These are phyloP conservation scores for Anoplopoma fimbria DNA, from an alignment of 2,113 vertebrate species.

Conservation along the genomic window DNA sequence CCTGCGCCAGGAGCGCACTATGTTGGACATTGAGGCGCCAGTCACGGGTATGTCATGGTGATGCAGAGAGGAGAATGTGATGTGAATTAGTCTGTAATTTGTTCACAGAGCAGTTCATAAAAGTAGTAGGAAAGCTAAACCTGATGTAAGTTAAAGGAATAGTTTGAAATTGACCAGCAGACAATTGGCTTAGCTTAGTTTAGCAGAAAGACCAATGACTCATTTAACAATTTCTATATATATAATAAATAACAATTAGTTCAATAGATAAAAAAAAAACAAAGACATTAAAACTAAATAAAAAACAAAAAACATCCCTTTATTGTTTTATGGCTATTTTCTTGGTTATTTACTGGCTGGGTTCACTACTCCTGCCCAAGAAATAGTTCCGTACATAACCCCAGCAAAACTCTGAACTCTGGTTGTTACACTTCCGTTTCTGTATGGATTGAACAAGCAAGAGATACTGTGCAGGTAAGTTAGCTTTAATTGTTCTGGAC, in stretches of 20 bases:
- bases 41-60: slow-evolving; percentile 82
- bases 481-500: not conserved
- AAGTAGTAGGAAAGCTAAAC: not conserved
- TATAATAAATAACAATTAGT: too few species aligned
- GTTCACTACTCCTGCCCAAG: not conserved
- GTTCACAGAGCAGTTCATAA: not conserved
- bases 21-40: slow-evolving; percentile 89
- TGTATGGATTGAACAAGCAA: not conserved
- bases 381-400: not conserved
- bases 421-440: not conserved
- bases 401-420: not conserved
- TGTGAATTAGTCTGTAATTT: not conserved
- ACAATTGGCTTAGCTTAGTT: not conserved
- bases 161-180: not conserved
- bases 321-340: not conserved
- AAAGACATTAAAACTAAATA: too few species aligned
- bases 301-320: not conserved
- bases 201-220: too few species aligned
- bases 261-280: too few species aligned
- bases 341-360: not conserved
- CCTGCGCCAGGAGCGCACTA: slow-evolving; percentile 88
- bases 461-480: too few species aligned
- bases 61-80: not conserved
- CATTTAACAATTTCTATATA: too few species aligned
- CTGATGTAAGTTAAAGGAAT: not conserved